A percentile compares a stretch with the other conserved stretches of the same genome.
Conservation (phyloP, 1,140 invertebrate species). For the Sitodiplosis mosellana region DNA sequence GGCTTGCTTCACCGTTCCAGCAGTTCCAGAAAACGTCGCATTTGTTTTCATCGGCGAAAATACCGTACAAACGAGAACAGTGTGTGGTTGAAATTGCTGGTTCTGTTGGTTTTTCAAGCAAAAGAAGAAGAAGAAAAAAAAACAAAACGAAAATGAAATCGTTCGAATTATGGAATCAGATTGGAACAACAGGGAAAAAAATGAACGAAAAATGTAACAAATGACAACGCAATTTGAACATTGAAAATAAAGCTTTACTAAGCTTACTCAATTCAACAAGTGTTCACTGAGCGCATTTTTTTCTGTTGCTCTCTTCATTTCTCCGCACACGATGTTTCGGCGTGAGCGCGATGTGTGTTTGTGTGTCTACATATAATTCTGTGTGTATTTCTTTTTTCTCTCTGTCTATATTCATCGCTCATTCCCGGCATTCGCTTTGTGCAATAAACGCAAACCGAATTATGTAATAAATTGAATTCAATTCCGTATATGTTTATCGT, state of each 20-base stretch:
- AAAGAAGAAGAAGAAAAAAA: background rate
- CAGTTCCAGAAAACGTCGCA: conserved; percentile 93
- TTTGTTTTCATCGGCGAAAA: conserved; percentile 74
- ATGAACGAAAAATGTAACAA: too few relatives aligned
- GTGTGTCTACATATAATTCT: too few relatives aligned
- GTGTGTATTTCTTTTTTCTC: too few relatives aligned
- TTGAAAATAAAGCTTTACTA: background rate
- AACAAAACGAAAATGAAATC: too few relatives aligned
- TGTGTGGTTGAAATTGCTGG: conserved; percentile 70
- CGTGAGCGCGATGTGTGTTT: too few relatives aligned
- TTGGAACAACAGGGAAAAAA: too few relatives aligned
- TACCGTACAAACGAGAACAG: conserved; percentile 75
- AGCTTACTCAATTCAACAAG: background rate
- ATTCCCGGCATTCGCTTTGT: background rate
- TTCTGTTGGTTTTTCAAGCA: conserved; percentile 33
- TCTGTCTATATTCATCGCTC: too few relatives aligned
- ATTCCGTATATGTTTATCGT: too few relatives aligned
- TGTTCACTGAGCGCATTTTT: background rate
- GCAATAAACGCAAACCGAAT: background rate
- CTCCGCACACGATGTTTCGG: too few relatives aligned
- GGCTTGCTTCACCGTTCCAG: conserved; percentile 84
- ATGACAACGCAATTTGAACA: background rate
- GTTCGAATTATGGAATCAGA: too few relatives aligned
- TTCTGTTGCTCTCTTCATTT: background rate
- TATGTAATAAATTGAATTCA: too few relatives aligned